A percentile compares a stretch with the other conserved stretches of the same genome.
phyloP scores from a whole-genome alignment of 2,113 vertebrate genomes.

The Phycodurus eques region DNA sequence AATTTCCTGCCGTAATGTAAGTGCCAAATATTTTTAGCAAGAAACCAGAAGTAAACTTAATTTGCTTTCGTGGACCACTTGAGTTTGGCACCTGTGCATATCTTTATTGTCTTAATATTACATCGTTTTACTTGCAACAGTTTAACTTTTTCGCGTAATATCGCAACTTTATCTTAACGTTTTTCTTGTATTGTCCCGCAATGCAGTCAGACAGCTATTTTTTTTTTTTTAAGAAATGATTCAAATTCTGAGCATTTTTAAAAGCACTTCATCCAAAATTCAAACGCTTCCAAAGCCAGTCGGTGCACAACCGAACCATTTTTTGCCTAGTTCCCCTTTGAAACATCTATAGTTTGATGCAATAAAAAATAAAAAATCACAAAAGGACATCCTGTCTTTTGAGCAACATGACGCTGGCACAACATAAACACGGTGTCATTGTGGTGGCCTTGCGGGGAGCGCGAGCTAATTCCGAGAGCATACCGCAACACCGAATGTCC shows the following conservation, averaged over 20 bases:
- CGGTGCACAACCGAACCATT: background rate
- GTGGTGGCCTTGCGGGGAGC: conserved; percentile 17
- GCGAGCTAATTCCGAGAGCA: conserved; percentile 50
- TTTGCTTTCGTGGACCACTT: too few species aligned
- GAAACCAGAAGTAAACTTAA: too few species aligned
- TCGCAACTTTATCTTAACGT: background rate
- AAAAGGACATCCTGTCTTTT: background rate
- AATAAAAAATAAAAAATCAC: background rate
- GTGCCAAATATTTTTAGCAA: too few species aligned
- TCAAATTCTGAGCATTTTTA: background rate
- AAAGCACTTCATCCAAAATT: background rate
- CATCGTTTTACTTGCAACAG: too few species aligned
- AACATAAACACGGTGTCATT: conserved; percentile 16
- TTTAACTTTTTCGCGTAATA: background rate
- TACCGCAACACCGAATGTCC: conserved; percentile 50
- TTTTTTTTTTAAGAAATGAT: background rate
- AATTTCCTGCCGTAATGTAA: too few species aligned
- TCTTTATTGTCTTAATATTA: background rate
- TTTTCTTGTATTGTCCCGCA: background rate
- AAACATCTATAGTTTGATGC: background rate
- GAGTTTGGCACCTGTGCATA: too few species aligned
- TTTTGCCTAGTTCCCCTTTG: background rate
- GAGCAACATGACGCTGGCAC: background rate
- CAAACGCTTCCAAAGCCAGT: background rate
- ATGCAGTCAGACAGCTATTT: background rate